Evolutionary conservation across 2,113 vertebrate genomes (phyloP), one percentile per base, ranked within the genome.

Genomic region (Hyaena hyaena): DNA sequence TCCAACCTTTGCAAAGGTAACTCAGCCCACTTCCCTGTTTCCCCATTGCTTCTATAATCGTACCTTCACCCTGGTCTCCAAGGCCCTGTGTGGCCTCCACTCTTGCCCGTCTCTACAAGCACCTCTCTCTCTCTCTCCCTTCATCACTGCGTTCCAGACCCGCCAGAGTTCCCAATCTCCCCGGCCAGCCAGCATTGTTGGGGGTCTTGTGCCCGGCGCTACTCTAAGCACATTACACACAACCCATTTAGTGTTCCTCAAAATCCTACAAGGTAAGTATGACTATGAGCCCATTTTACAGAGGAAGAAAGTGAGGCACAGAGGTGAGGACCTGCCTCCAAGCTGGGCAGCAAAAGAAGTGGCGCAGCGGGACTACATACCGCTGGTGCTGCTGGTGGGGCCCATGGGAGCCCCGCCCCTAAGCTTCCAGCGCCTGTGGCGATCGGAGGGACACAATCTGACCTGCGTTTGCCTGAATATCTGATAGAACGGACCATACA

Each of bases 361-460:
- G 19, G 80, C 81, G 28, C 69, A 43, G 50, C 48, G 1, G 17
- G 58, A 17, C 26, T 77, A 31, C 3, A 7, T 7, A 8, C 10
- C 10, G 48, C 26, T 69, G 31, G 48, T 1, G 7, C 7, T 1
- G 14, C 26, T 43, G 1, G 14, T 65, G 43, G n/a, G 7, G 17
- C 43, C 28, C 23, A 43, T 0, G 28, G 12, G n/a, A 17, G 8
- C 0, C 17, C 55, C 0, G 2, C 1, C 23, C 4, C 6, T 14
- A 21, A 58, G 33, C 2, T 69, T 77, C 73, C 8, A 35, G 33
- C 5, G 35, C 11, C 58, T 8, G 0, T 21, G 17, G 58, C 28
- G 58, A n/a, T 63, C 19, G 48, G 31, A 45, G 35, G 24, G 33
- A 19, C 1, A 5, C 19, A 23, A 53, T 55, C 76, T 43, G 66